Conservation (phyloP, 2,888 invertebrate genomes). For the Aporophyla nigra region DNA sequence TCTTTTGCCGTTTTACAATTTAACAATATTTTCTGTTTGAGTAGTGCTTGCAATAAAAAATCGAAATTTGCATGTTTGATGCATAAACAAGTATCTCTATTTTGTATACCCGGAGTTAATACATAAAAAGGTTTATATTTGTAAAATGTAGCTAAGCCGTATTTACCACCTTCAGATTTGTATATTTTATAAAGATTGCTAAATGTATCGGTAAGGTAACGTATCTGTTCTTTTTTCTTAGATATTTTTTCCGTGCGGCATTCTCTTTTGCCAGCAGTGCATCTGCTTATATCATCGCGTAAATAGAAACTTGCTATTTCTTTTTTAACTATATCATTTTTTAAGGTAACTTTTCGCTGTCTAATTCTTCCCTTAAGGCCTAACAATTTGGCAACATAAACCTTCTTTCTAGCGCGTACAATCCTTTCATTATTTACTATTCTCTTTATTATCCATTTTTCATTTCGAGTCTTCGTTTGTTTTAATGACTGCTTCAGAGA, state of each 20-base stretch:
- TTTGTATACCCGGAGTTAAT: slow-evolving; percentile 13
- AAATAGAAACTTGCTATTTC: slow-evolving; percentile 14
- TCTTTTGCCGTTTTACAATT: not conserved
- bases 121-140: too few relatives aligned
- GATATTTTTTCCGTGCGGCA: slow-evolving; percentile 1
- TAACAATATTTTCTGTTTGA: not conserved
- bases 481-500: too few relatives aligned
- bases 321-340: not conserved
- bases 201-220: slow-evolving; percentile 8
- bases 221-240: slow-evolving; percentile 18
- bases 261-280: slow-evolving; percentile 16
- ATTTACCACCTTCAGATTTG: slow-evolving; percentile 14
- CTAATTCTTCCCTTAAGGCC: not conserved
- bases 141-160: slow-evolving; percentile 6
- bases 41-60: not conserved
- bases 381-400: too few relatives aligned
- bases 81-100: slow-evolving; percentile 5
- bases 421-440: too few relatives aligned
- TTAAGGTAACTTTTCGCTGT: not conserved
- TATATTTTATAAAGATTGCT: slow-evolving; percentile 2
- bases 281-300: slow-evolving; percentile 12
- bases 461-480: too few relatives aligned
- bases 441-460: too few relatives aligned
- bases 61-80: not conserved
- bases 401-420: too few relatives aligned